Percentiles rank a stretch among this genome's conserved stretches.
These are phyloP conservation scores for Elaphurus davidianus DNA, from an alignment of 2,113 vertebrate genomes.

Conservation along the genomic window DNA sequence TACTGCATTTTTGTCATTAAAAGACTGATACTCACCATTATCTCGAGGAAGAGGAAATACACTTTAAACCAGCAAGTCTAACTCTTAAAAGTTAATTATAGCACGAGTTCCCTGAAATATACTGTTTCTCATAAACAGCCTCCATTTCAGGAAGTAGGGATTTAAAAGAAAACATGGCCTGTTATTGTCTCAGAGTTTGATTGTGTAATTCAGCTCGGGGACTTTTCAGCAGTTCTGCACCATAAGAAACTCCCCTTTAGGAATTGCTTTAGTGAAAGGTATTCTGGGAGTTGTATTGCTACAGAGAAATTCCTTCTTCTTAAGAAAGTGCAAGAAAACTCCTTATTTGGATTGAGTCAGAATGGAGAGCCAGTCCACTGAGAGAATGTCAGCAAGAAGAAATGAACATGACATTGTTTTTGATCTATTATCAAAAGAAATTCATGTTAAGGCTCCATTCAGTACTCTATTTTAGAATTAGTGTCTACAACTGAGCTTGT, in stretches of 20 bases:
- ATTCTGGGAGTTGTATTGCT: slow-evolving; percentile 23
- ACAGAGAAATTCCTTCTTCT: not conserved
- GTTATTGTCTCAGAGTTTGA: not conserved
- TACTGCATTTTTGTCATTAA: not conserved
- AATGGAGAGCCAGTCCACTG: not conserved
- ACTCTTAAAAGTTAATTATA: not conserved
- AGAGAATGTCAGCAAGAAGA: not conserved
- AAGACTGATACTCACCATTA: slow-evolving; percentile 59
- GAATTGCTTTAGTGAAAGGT: not conserved
- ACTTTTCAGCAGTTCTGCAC: not conserved
- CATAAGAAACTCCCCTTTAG: not conserved
- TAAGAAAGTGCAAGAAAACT: not conserved
- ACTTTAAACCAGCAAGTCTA: not conserved
- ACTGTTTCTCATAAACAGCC: slow-evolving; percentile 31
- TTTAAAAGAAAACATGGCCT: not conserved
- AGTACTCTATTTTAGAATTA: too few species aligned
- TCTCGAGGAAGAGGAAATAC: not conserved
- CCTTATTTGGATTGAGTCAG: not conserved
- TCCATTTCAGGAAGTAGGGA: slow-evolving; percentile 57
- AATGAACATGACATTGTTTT: not conserved
- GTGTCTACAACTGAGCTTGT: not conserved
- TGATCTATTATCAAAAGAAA: not conserved
- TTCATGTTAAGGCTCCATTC: not conserved
- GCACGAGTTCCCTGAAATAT: not conserved
- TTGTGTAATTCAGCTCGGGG: not conserved